phyloP scores from a whole-genome alignment of 2,113 vertebrate genomes.

The Thalassarche chlororhynchos region DNA sequence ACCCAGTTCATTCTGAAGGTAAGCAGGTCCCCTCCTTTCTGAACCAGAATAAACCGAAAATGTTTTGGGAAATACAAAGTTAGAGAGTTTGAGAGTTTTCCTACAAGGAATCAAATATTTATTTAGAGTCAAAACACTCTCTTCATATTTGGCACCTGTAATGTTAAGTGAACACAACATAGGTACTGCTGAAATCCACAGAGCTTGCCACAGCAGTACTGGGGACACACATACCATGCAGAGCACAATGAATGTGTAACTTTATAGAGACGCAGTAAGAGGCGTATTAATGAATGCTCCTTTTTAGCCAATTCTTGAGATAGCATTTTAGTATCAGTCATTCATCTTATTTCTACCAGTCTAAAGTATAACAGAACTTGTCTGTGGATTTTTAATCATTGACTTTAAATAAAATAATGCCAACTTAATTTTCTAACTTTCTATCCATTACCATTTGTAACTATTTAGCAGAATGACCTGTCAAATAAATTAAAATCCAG shows the following conservation, averaged over 20 bases:
- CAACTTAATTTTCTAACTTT: background rate
- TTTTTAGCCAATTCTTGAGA: background rate
- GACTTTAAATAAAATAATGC: background rate
- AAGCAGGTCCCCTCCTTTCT: background rate
- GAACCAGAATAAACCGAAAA: background rate
- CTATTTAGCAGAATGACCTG: background rate
- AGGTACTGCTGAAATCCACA: background rate
- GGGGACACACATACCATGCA: accelerated
- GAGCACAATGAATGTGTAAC: background rate
- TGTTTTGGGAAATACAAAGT: background rate
- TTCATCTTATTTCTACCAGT: background rate
- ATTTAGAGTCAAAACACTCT: background rate
- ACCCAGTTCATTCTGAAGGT: background rate
- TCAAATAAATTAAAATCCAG: background rate
- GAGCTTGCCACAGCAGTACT: background rate
- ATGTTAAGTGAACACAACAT: background rate
- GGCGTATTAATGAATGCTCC: background rate
- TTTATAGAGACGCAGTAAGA: background rate
- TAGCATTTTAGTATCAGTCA: background rate
- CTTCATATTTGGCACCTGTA: background rate
- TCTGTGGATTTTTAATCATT: background rate
- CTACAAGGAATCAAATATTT: background rate
- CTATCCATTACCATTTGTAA: background rate
- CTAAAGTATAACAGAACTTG: background rate
- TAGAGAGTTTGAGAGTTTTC: background rate